phyloP scores from a whole-genome alignment of 2,888 invertebrate genomes.

The Xylota segnis region DNA sequence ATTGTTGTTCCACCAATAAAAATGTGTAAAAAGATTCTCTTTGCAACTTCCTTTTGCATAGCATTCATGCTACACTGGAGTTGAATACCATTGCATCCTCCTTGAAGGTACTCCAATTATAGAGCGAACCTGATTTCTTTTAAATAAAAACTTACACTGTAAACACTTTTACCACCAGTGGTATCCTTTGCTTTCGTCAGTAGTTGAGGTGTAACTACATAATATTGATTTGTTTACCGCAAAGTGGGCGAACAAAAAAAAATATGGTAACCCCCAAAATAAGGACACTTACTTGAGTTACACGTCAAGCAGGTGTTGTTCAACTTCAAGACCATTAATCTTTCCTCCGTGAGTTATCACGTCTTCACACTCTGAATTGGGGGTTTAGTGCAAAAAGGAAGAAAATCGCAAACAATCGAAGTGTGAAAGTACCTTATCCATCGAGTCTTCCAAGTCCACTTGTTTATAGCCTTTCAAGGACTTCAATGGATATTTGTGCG shows the following conservation, averaged over 20 bases:
- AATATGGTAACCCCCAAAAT: background rate
- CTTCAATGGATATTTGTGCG: constrained; percentile 28
- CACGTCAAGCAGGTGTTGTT: constrained; percentile 13
- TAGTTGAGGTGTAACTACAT: background rate
- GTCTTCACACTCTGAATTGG: background rate
- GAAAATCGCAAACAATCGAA: constrained; percentile 36
- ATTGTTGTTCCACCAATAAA: background rate
- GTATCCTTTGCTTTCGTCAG: background rate
- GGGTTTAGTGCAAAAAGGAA: background rate
- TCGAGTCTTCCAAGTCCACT: constrained; percentile 20
- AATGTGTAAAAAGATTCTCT: background rate
- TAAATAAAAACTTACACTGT: constrained; percentile 10
- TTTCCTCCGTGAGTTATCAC: constrained; percentile 24
- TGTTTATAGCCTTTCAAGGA: constrained; percentile 26
- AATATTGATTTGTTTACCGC: constrained; percentile 15
- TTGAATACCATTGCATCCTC: background rate
- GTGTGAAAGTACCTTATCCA: constrained; percentile 40
- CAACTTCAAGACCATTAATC: constrained; percentile 45
- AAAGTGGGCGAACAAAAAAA: no score
- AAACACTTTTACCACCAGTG: background rate
- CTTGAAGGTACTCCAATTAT: background rate
- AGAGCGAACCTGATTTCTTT: background rate
- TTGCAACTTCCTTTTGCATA: background rate
- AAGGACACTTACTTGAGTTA: background rate
- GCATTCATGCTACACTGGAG: background rate